A percentile compares a stretch with the other conserved stretches of the same genome.
These are phyloP conservation scores for Clarias laeviceps DNA, from an alignment of 2,797 vertebrate genomes.

Conservation along the genomic window DNA sequence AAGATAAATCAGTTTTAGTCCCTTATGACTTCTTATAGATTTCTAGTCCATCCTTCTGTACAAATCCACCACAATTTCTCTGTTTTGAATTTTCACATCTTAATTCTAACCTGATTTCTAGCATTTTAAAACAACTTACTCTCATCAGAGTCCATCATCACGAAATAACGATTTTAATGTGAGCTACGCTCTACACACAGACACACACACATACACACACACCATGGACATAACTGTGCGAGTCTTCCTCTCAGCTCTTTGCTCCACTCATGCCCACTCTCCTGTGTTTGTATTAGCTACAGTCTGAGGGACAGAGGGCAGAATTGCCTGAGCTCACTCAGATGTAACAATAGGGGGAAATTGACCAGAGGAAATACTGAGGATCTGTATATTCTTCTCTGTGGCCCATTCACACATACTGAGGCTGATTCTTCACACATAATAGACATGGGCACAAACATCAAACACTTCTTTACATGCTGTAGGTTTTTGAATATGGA, in stretches of 20 bases:
- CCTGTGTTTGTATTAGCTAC: conserved; percentile 62
- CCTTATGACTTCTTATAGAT: conserved; percentile 63
- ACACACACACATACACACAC: not conserved
- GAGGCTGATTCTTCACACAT: not conserved
- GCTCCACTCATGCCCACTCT: conserved; percentile 42
- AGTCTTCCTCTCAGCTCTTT: conserved; percentile 32
- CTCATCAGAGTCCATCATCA: conserved; percentile 5
- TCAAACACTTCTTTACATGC: not conserved
- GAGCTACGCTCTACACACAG: not conserved
- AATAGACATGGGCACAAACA: not conserved
- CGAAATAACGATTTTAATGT: not conserved
- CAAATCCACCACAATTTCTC: conserved; percentile 43
- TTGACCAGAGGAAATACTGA: conserved; percentile 56
- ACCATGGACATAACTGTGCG: not conserved
- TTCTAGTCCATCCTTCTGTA: conserved; percentile 46
- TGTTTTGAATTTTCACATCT: conserved; percentile 8
- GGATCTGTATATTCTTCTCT: conserved; percentile 31
- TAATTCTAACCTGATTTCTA: conserved; percentile 10
- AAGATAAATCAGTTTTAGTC: conserved; percentile 75
- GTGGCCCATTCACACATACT: not conserved
- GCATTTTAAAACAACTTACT: not conserved
- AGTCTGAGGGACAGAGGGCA: conserved; percentile 67
- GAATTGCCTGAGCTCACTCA: conserved; percentile 70
- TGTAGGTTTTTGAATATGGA: not conserved
- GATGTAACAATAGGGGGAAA: conserved; percentile 62